Base-by-base conservation (phyloP, 2,888 invertebrate species). In the Eupithecia subumbrata region DNA sequence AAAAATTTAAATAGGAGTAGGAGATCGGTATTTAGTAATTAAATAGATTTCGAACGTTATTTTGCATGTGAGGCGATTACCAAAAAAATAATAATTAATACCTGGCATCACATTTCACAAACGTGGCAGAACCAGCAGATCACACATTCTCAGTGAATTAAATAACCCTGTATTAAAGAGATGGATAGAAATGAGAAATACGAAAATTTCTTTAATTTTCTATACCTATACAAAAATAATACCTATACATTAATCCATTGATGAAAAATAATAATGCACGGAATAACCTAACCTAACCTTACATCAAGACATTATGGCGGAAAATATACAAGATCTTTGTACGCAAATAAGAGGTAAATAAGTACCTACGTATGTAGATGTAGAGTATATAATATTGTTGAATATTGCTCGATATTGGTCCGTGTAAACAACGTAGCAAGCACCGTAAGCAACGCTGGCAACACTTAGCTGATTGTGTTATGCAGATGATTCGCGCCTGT, bases 401-500 rank as follows among this genome's bases (percentile, higher is more conserved):
- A 25, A 60, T 64, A 64, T 18, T 60, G 25, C n/a, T 30, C 7
- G 5, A 63, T 63, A 25, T 63, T 30, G 64, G 18, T 64, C 64
- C 18, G 60, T 14, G 22, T 22, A 25, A 60, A 43, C 69, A 63
- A 63, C 9, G 48, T 60, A 71, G 14, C 16, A 63, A 56, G 5
- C 3, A n/a, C 8, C 18, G 56, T 56, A 22, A 56, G 56, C 72
- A 52, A 60, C 72, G 67, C 78, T 79, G 77, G 76, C 77, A 78
- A 82, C 85, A 86, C 84, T 85, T 84, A 84, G 82, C 78, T 82
- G 82, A 85, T 85, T 86, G 81, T 83, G 77, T 84, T 83, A 86
- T 86, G 86, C 84, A 86, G 84, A 86, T 86, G 80, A 77, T 34
- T 48, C 52, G 63, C 75, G 69, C 56, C 69, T 40, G 45, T 16